Evolutionary conservation across 2,113 vertebrate species (phyloP).

Genomic region (Gasterosteus nipponicus): DNA sequence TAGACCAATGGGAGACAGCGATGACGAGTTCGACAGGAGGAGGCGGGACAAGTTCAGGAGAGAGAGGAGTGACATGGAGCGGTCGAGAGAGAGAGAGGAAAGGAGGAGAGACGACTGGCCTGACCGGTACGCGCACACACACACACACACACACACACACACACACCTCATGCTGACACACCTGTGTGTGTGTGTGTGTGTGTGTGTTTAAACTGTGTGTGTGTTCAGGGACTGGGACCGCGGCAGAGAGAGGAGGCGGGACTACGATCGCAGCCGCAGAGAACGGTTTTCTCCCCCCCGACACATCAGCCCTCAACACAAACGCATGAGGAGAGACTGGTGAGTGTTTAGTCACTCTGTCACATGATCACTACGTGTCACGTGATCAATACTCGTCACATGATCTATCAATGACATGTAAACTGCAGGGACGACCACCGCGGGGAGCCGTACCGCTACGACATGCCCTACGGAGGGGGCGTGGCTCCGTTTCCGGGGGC

Average conservation of each 20-base stretch:
- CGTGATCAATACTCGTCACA: not conserved
- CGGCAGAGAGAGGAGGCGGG: slow-evolving; percentile 86
- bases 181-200: not conserved
- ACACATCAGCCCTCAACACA: slow-evolving; percentile 91
- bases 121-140: slow-evolving; percentile 82
- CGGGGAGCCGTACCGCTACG: slow-evolving; percentile 90
- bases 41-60: slow-evolving; percentile 91
- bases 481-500: slow-evolving; percentile 56
- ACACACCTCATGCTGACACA: not conserved
- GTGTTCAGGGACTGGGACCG: slow-evolving; percentile 89
- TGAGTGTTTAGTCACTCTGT: slow-evolving; percentile 64
- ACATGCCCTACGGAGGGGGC: slow-evolving; percentile 85
- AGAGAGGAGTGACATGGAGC: slow-evolving; percentile 91
- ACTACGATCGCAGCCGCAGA: slow-evolving; percentile 88
- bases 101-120: slow-evolving; percentile 90
- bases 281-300: slow-evolving; percentile 89
- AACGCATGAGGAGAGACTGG: slow-evolving; percentile 93
- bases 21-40: slow-evolving; percentile 91
- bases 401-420: not conserved
- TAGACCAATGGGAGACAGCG: slow-evolving; percentile 88
- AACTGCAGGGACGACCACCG: slow-evolving; percentile 88
- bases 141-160: slow-evolving; percentile 11
- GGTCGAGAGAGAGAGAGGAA: slow-evolving; percentile 89
- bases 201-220: not conserved
- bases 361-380: not conserved